Evolutionary conservation across 2,797 vertebrate genomes (phyloP).

Genomic region (Vultur gryphus): DNA sequence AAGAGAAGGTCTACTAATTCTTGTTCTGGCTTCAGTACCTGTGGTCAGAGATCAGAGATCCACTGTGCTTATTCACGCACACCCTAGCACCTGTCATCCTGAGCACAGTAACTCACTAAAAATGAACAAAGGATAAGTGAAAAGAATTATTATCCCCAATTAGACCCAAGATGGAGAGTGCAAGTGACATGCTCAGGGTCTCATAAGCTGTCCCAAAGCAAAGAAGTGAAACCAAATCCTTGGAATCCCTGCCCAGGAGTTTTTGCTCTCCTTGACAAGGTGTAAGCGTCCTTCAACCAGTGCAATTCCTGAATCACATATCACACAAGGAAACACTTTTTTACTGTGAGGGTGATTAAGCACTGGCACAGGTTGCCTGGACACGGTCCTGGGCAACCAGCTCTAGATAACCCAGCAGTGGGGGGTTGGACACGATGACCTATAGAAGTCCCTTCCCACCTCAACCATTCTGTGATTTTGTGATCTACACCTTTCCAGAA

Average conservation of each 20-base stretch:
- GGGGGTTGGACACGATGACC: fast-evolving
- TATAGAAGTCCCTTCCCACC: not conserved
- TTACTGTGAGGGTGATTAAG: not conserved
- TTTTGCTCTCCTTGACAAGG: not conserved
- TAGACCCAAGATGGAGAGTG: not conserved
- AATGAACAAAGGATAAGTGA: not conserved
- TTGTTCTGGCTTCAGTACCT: not conserved
- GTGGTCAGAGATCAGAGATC: not conserved
- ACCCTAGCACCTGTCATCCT: not conserved
- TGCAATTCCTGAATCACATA: not conserved
- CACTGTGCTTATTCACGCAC: not conserved
- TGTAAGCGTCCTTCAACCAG: not conserved
- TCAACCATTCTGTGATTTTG: not conserved
- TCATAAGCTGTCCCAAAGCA: not conserved
- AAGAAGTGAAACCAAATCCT: not conserved
- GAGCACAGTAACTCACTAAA: not conserved
- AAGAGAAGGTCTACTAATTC: not conserved
- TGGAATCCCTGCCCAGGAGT: not conserved
- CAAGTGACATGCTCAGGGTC: not conserved
- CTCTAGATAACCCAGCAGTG: not conserved
- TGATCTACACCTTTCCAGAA: not conserved
- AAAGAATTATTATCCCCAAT: not conserved
- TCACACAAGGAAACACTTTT: not conserved
- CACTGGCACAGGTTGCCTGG: not conserved
- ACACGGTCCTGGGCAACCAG: not conserved